Evolutionary conservation across 1,140 invertebrate species (phyloP), one percentile per base, ranked within the genome.

Genomic region (Cyclargus thomasi): DNA sequence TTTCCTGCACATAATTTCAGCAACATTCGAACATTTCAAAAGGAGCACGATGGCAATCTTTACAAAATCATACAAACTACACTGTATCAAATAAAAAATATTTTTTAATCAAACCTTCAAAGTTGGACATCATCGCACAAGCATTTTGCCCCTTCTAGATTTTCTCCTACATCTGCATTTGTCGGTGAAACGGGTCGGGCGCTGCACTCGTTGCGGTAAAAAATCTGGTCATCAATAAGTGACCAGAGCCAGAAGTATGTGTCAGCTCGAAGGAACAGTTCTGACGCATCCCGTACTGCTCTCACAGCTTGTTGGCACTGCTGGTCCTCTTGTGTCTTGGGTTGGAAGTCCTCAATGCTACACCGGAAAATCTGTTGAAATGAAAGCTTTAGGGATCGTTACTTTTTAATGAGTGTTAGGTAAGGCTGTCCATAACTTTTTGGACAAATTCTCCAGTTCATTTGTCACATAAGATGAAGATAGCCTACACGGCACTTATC

Each of bases 301-400:
- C 74, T 68, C 2, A 89, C 67, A 0, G 85, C 86, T 0, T 81
- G 71, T n/a, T 71, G 70, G 39, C 78, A 78, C 0, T 83, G 80
- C 0, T 78, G 75, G 64, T 88, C 85, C 6, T 71, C 67, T 11
- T 79, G 70, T 21, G 70, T 5, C 70, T 63, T 1, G 71, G 78
- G 65, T 88, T 87, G 65, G 86, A 85, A 74, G 53, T 88, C 80
- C 17, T 76, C 72, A 29, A 85, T 79, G 62, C 86, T 85, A 66
- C 87, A 90, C 23, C 83, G 78, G 62, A 88, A 90, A 17, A 89
- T 73, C 86, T 87, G 70, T 4, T 70, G 74, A 17, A 59, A 39
- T 10, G 17, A 29, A 36, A 18, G 3, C 17, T 63, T 0, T 35
- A 66, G 7, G 22, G 11, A 5, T 36, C 3, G 16, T 18, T 18